Base-by-base conservation (phyloP, 1,140 invertebrate species). In the Drosophila elegans region DNA sequence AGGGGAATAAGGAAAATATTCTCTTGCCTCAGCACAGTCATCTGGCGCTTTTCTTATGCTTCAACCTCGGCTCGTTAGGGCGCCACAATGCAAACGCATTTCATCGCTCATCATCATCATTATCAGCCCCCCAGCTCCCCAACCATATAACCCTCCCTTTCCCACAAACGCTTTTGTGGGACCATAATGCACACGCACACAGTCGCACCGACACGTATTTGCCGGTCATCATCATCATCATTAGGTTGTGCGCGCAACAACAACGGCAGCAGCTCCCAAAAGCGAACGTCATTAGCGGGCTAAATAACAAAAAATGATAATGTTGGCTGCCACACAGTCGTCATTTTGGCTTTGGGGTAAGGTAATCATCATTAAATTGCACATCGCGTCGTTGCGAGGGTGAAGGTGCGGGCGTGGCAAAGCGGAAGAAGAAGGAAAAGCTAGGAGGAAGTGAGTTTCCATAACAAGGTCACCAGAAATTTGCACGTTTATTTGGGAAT, bases 241-340 rank as follows among this genome's bases (percentile, higher is more conserved):
- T 91, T 91, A 91, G 80, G 83, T 91, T 91, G 54, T 56, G 74
- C 45, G 46, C 39, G n/a, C 49, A 57, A 16, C 32, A 49, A 45
- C 67, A 48, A 51, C 52, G 25, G 29, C 25, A 48, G 21, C 46
- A 66, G 66, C 66, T 67, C 53, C 63, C 64, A 85, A 90, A 90
- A 77, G 82, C 60, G 80, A 90, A 88, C 82, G 86, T 90, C 86
- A 90, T 90, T 90, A 90, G 86, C 82, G 72, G 64, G 74, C 84
- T 89, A 90, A 88, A 88, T 90, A 91, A 89, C 85, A 90, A 89
- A 89, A 89, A 89, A 89, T 89, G 85, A 89, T 89, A 89, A 89
- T 89, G 84, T 78, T 78, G 63, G 69, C 80, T 84, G 57, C 76
- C 74, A 59, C 74, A 62, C 61, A 72, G 78, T 71, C 74, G 66